Base-by-base conservation (phyloP, 1,140 invertebrate genomes). In the Drosophila gunungcola region DNA sequence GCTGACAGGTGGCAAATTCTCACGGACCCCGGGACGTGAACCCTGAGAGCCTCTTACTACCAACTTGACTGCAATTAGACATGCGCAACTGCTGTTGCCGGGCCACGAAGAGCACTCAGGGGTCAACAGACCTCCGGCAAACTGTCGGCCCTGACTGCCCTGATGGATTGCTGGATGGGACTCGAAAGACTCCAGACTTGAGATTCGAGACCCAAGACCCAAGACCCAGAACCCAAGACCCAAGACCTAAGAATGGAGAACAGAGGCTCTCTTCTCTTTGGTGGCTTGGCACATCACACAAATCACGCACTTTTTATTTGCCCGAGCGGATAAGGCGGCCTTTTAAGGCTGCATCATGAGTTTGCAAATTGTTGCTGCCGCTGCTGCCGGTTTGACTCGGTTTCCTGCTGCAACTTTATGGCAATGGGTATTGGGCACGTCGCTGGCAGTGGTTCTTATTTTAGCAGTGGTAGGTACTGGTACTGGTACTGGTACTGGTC, bases 241-340 rank as follows among this genome's bases (percentile, higher is more conserved):
- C 69, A 32, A 55, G 41, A 29, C 4, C 11, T 11, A 9, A 16
- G 42, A 32, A 29, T 9, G 13, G 46, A 2, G 34, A n/a, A 53
- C 53, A 48, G 52, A 16, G 42, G 38, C 57, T 61, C 51, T 64
- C 38, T 51, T 36, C 73, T 78, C 73, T 77, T 56, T 78, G 69
- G 73, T 86, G 82, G 82, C 21, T 77, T 81, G 78, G 73, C 82
- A 78, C 83, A 85, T 85, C 82, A 85, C 83, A 86, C 83, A 86
- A 86, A 86, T 86, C 83, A 86, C 83, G 84, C 84, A 88, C 83
- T 89, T 78, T 88, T 88, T 89, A 83, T 86, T 88, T 86, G 79
- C 76, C 80, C 73, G 78, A 72, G 80, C 81, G 80, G 81, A 84
- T 84, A 73, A 77, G 55, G 81, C 80, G 84, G 83, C 83, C 84